Evolutionary conservation across 2,797 vertebrate species (phyloP).

Genomic region (Chelonia mydas): DNA sequence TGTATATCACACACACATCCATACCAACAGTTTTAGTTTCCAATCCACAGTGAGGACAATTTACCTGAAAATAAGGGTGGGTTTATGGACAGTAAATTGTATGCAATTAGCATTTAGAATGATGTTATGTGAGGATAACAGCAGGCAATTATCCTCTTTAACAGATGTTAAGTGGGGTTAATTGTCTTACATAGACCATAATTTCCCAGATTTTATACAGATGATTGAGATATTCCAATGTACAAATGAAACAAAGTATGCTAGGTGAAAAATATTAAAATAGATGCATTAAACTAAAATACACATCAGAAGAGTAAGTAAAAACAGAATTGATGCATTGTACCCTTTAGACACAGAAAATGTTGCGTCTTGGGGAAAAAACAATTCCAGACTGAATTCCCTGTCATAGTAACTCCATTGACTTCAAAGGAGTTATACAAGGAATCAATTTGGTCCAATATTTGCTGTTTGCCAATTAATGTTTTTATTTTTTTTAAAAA

Average conservation of each 20-base stretch:
- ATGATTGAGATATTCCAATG: neutral
- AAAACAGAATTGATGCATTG: neutral
- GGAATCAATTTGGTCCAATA: neutral
- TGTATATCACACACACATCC: accelerated
- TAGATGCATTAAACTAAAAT: accelerated
- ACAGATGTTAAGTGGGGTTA: constrained; percentile 69
- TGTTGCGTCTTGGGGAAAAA: neutral
- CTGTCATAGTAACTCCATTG: neutral
- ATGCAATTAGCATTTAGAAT: constrained; percentile 57
- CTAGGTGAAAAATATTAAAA: neutral
- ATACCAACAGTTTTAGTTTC: neutral
- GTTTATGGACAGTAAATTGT: constrained; percentile 46
- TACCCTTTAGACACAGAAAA: neutral
- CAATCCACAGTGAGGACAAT: constrained; percentile 13
- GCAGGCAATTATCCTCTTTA: constrained; percentile 65
- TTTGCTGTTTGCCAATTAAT: neutral
- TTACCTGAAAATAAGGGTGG: constrained; percentile 7
- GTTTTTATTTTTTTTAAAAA: neutral
- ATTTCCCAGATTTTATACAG: constrained; percentile 28
- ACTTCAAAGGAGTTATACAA: neutral
- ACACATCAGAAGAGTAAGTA: neutral
- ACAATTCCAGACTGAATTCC: neutral
- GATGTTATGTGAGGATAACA: constrained; percentile 32
- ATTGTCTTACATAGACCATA: constrained; percentile 49
- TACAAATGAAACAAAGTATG: neutral